Base-by-base conservation (phyloP, 2,113 vertebrate genomes). In the Calypte anna region DNA sequence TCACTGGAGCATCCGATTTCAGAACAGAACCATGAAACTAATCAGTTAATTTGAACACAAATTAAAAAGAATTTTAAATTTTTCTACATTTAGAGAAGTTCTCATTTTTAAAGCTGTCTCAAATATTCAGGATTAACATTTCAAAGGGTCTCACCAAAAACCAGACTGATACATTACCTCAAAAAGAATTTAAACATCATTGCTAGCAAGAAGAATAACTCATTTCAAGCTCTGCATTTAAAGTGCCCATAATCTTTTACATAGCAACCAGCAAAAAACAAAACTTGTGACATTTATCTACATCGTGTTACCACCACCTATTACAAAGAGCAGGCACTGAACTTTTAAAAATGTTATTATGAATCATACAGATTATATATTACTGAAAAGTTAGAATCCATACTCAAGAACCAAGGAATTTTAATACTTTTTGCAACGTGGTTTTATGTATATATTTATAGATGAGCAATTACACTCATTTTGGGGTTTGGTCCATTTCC, bases 181-280 rank as follows among this genome's bases (percentile, higher is more conserved):
- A 76, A 14, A 70, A 88, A 73, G 3, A 79, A 80, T 46, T 74
- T 43, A 77, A 63, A n/a, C 28, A 23, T 18, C 2, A 0, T 6
- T 23, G 15, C 75, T 82, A 80, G 81, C 63, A 50, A 58, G 51
- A 31, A 36, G 5, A 93, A 23, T 30, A 93, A 94, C 50, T 79
- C 1, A 75, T 91, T 94, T 94, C 90, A 94, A 96, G 91, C 93
- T 95, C 89, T 96, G 86, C 68, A 78, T 94, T 95, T 94, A 36
- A 95, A 94, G 93, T 73, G 62, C 66, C 75, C 66, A 22, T 57
- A 64, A 69, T 66, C 68, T 92, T 87, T 88, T 70, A 81, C 75
- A n/a, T 3, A 58, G 63, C 57, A 81, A 89, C 88, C 78, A 80
- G 64, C 3, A 0, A 67, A 81, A 83, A 54, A 67, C n/a, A 5